A percentile compares a stretch with the other conserved stretches of the same genome.
These are phyloP conservation scores for Cirrhinus mrigala DNA, from an alignment of 2,797 vertebrate genomes.

Conservation along the genomic window DNA sequence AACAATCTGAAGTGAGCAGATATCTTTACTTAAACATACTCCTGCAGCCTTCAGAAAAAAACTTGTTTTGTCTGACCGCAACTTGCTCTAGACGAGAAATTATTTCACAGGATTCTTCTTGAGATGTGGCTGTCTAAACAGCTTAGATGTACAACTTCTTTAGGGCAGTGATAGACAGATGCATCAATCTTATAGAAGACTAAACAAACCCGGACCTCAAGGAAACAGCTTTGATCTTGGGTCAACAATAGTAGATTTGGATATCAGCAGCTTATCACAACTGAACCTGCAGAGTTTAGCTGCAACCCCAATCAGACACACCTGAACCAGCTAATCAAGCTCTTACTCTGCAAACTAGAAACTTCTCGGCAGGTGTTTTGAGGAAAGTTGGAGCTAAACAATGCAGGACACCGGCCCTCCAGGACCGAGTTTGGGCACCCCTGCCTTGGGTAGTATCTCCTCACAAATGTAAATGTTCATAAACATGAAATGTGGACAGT, in stretches of 20 bases:
- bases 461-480: background rate
- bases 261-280: background rate
- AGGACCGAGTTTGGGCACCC: too few species aligned
- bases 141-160: constrained; percentile 30
- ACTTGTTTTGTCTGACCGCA: background rate
- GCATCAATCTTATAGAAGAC: constrained; percentile 30
- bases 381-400: too few species aligned
- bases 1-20: constrained; percentile 16
- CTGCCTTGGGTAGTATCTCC: background rate
- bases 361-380: too few species aligned
- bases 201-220: constrained; percentile 41
- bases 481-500: background rate
- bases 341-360: too few species aligned
- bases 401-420: too few species aligned
- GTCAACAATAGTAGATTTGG: constrained; percentile 27
- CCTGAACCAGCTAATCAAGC: too few species aligned
- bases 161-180: constrained; percentile 23
- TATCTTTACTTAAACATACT: background rate
- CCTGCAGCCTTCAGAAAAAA: background rate
- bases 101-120: background rate
- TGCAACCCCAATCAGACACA: too few species aligned
- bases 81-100: background rate
- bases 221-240: constrained; percentile 44
- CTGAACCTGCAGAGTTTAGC: background rate
- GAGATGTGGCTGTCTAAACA: constrained; percentile 45